Evolutionary conservation across 2,888 invertebrate species (phyloP), one percentile per base, ranked within the genome.

Genomic region (Zele albiditarsus): DNA sequence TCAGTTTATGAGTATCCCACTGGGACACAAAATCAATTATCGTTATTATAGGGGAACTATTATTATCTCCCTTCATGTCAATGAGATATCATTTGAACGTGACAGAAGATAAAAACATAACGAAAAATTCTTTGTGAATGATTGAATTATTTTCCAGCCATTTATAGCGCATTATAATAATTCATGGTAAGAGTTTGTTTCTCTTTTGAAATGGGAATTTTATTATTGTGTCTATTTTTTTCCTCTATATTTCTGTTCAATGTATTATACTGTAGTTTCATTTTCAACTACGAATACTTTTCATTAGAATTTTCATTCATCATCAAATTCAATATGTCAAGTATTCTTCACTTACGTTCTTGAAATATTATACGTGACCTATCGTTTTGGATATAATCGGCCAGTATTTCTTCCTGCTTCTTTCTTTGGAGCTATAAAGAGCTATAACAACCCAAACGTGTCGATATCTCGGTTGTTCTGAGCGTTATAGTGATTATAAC

Each of bases 381-480:
- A 20, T 63, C 63, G 20, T 23, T 63, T 63, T 20, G 1, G n/a
- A 60, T 60, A 25, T 27, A 3, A 60, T 60, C 28, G 6, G 27
- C 27, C 16, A 27, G 27, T 16, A 57, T 25, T 70, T 70, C 10
- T 58, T 58, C 31, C 60, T 38, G 23, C 12, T 38, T 49, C 0
- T 27, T 53, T 66, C n/a, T 38, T 31, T 33, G 6, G 8, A 53
- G 20, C n/a, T n/a, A 20, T 20, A 20, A 12, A 31, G 60, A 25
- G 31, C 8, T 38, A 76, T 75, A 33, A 57, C 69, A 77, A 67
- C 62, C 33, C 60, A 23, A 74, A 72, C 63, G 77, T 77, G 72
- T 66, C 77, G 81, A 76, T 84, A 85, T 85, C 85, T 83, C 81
- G 81, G 82, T 80, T 75, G 74, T 6, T 20, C n/a, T 20, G 0